Evolutionary conservation across 2,113 vertebrate genomes (phyloP).

Genomic region (Pantherophis guttatus): DNA sequence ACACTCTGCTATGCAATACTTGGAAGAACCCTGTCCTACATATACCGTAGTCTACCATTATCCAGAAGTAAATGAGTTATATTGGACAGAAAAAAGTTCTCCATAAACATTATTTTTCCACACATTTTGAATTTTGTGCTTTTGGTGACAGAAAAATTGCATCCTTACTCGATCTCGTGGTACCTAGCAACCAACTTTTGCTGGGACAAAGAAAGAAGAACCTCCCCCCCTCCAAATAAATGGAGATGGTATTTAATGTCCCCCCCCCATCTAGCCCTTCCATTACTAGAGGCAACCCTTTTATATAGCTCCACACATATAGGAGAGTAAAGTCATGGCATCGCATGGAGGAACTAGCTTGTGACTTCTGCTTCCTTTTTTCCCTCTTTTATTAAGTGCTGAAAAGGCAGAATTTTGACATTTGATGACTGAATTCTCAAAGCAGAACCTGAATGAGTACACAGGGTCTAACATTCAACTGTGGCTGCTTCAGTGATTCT

Average conservation of each 20-base stretch:
- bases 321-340: background rate
- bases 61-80: background rate
- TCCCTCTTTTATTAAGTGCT: background rate
- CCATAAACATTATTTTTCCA: background rate
- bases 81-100: background rate
- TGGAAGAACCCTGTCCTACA: background rate
- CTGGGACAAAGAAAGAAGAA: background rate
- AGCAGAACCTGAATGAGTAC: background rate
- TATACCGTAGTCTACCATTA: too few species aligned
- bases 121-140: background rate
- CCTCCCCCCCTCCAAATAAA: background rate
- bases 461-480: background rate
- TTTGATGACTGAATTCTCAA: background rate
- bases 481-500: background rate
- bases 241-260: background rate
- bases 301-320: background rate
- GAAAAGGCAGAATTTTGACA: background rate
- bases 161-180: background rate
- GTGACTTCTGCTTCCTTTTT: background rate
- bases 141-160: background rate
- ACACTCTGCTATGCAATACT: background rate
- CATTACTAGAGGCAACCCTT: background rate
- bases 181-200: background rate
- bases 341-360: background rate
- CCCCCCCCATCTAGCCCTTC: background rate